A percentile compares a stretch with the other conserved stretches of the same genome.
These are phyloP conservation scores for Onychostruthus taczanowskii DNA, from an alignment of 2,113 vertebrate genomes.

Conservation along the genomic window DNA sequence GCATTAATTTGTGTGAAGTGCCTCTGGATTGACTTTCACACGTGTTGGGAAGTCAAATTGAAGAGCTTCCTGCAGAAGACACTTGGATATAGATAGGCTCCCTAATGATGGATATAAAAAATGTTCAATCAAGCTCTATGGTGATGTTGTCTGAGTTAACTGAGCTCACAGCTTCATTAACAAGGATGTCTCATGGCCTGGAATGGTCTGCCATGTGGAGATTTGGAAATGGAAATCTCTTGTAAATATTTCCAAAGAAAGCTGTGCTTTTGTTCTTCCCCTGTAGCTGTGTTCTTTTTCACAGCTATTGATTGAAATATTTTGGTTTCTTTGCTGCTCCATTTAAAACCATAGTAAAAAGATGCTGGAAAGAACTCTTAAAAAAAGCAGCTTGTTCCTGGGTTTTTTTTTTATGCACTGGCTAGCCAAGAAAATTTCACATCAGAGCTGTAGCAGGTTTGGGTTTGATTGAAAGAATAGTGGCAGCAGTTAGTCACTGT, in stretches of 20 bases:
- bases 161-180: not conserved
- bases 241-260: not conserved
- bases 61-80: not conserved
- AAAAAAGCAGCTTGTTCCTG: not conserved
- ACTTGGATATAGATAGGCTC: not conserved
- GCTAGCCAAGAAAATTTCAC: not conserved
- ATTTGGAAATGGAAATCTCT: not conserved
- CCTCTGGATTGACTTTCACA: not conserved
- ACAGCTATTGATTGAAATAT: not conserved
- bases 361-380: not conserved
- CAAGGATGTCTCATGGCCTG: not conserved
- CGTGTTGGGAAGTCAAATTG: not conserved
- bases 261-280: not conserved
- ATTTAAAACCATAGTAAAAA: constrained; percentile 20
- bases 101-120: not conserved
- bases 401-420: not conserved
- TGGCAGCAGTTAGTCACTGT: not conserved
- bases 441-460: not conserved
- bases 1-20: not conserved
- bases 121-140: not conserved
- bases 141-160: not conserved
- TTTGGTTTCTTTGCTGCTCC: not conserved
- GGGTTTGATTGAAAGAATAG: not conserved
- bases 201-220: not conserved
- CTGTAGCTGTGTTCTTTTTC: not conserved